Base-by-base conservation (phyloP, 2,797 vertebrate species). In the Esox masquinongy region DNA sequence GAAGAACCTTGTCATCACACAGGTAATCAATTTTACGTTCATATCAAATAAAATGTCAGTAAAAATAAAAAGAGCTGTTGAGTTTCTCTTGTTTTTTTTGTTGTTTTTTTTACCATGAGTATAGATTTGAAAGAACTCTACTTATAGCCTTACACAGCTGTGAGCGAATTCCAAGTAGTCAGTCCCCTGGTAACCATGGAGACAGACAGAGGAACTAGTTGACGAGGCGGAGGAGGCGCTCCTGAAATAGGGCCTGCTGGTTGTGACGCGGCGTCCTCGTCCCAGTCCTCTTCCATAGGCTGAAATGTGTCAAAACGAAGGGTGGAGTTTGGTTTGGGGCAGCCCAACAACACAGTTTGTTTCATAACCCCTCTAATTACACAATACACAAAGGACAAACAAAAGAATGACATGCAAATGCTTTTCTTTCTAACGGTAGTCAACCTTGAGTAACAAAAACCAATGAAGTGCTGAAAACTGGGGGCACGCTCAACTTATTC, bases 241-340 rank as follows among this genome's bases (percentile, higher is more conserved):
- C 89, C 64, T 76, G 68, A 12, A 56, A 77, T 63, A 12, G 80
- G 79, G 92, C 89, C 92, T 91, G 87, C 47, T 77, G 47, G 72
- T 31, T 34, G 64, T 85, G 88, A 84, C 79, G 83, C 81, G 84
- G 75, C 83, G 89, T 94, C 92, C 91, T 94, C 82, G 92, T 93
- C 93, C 94, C 95, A 92, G 91, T 96, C 95, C 96, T 96, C 96
- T 96, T 97, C 95, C 94, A 94, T 96, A 91, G 99, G 96, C 98
- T 99, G 97, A 97, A 99, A 99, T 93, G 97, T 98, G 96, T 97
- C 96, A 98, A 97, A 99, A 99, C 91, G 98, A 95, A 97, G 98
- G 97, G 96, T 97, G 98, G 96, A 97, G 96, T 99, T 99, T 95
- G 94, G 92, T 94, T 94, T 94, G 96, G 96, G 95, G 96, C 94